Evolutionary conservation across 1,140 invertebrate species (phyloP).

Genomic region (Coboldia fuscipes): DNA sequence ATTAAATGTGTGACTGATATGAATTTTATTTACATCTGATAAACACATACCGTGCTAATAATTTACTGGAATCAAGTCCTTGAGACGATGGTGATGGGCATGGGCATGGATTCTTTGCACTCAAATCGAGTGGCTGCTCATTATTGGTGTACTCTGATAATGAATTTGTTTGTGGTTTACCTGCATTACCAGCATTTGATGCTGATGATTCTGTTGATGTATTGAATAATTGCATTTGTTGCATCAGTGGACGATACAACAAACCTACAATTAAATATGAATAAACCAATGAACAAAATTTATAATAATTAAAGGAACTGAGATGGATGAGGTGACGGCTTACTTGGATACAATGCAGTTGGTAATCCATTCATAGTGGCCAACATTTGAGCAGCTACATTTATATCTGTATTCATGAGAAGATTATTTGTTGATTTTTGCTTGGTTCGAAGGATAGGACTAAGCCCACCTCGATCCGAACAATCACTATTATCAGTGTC

Average conservation of each 20-base stretch:
- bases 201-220: background rate
- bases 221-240: constrained; percentile 1
- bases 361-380: constrained; percentile 5
- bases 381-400: constrained; percentile 19
- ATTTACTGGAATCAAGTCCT: constrained; percentile 17
- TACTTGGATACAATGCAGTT: background rate
- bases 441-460: background rate
- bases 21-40: no score
- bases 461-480: constrained; percentile 6
- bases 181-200: constrained; percentile 11
- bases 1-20: no score
- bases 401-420: no score
- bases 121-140: constrained; percentile 59
- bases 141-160: constrained; percentile 24
- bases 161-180: constrained; percentile 11
- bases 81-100: constrained; percentile 16
- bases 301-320: background rate
- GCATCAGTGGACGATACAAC: background rate
- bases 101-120: constrained; percentile 38
- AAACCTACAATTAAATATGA: background rate
- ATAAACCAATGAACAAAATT: background rate
- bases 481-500: constrained; percentile 17
- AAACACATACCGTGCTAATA: no score
- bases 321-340: background rate
- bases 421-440: background rate